phyloP scores from a whole-genome alignment of 2,797 vertebrate species.

The Pipistrellus nathusii region DNA sequence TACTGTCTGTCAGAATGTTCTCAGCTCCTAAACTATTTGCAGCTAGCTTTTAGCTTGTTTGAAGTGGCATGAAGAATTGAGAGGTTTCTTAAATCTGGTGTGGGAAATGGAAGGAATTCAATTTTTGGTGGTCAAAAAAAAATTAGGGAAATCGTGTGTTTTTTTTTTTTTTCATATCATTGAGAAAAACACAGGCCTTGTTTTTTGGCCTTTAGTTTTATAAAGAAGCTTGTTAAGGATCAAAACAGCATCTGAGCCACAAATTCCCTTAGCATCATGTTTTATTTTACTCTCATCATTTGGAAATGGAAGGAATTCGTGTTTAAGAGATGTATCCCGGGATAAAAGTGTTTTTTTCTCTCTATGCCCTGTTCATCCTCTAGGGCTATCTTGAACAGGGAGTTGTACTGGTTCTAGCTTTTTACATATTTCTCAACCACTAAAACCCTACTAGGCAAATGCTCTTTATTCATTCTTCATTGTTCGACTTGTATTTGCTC shows the following conservation, averaged over 20 bases:
- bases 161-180: conserved; percentile 26
- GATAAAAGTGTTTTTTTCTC: neutral
- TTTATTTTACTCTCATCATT: conserved; percentile 15
- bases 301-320: neutral
- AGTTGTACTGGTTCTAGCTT: neutral
- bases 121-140: conserved; percentile 32
- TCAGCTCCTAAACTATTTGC: neutral
- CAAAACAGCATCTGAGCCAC: neutral
- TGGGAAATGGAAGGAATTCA: conserved; percentile 64
- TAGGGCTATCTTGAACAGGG: neutral
- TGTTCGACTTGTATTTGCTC: neutral
- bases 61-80: conserved; percentile 1
- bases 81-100: conserved; percentile 25
- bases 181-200: conserved; percentile 51
- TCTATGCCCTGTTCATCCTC: neutral
- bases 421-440: neutral
- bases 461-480: neutral
- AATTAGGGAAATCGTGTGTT: neutral
- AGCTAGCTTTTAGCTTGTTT: conserved; percentile 19
- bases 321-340: neutral
- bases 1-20: neutral
- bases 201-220: conserved; percentile 52
- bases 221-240: conserved; percentile 6
- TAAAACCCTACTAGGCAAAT: neutral
- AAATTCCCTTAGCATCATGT: neutral